Base-by-base conservation (phyloP, 1,140 invertebrate species). In the Rhizoglyphus robini region DNA sequence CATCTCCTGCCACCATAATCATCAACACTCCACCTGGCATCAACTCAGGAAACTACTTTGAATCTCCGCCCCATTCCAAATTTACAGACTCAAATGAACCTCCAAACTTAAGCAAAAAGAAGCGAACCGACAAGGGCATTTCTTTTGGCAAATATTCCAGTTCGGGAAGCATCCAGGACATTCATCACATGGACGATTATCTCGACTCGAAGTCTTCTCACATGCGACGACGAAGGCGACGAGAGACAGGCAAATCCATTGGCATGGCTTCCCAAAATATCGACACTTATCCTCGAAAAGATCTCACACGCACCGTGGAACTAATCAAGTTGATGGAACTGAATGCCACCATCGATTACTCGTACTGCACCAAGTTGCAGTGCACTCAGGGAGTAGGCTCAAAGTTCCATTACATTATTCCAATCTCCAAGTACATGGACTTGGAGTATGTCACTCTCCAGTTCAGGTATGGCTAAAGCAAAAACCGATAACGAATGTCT, bases 381-480 rank as follows among this genome's bases (percentile, higher is more conserved):
- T 70, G 70, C 64, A 67, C 63, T 4, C 66, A 66, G 34, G 47
- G 63, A 4, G 34, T 27, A n/a, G 70, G 70, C 49, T 66, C 68
- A 36, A 32, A 62, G 2, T 69, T 69, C 29, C 59, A 58, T 41
- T 70, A 70, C 59, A 38, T 58, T 23, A 69, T 70, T 49, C 70
- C 70, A 23, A 46, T 70, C 20, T 70, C 70, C 11, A 68, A 69
- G 29, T 69, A 67, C 34, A 70, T 70, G 70, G 47, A 32, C 4
- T 61, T 68, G n/a, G 70, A 70, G 65, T 70, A 69, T 65, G 62
- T 70, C 4, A 70, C 70, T 11, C 36, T 70, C 32, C 70, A 70
- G 30, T 70, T 70, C 46, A 69, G 67, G 70, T 70, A 66, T 36
- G 61, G 23, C 38, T 54, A 47, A 38, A n/a, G n/a, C n/a, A n/a